Evolutionary conservation across 2,113 vertebrate genomes (phyloP).

Genomic region (Poeciliopsis turrubarensis): DNA sequence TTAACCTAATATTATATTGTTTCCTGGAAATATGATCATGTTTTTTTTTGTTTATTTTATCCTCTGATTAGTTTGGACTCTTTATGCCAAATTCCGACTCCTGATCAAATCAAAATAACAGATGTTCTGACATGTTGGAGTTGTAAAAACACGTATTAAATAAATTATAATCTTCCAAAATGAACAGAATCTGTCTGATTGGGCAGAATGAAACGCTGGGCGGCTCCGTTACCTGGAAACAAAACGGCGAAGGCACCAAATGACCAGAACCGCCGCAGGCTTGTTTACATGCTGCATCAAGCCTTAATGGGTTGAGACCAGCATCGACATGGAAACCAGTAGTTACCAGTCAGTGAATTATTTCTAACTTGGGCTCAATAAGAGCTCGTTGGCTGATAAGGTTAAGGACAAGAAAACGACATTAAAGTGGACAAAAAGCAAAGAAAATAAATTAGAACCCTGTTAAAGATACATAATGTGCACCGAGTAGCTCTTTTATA

Average conservation of each 20-base stretch:
- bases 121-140: background rate
- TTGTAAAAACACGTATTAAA: background rate
- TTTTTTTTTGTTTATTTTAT: background rate
- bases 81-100: background rate
- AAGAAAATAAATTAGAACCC: conserved; percentile 28
- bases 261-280: background rate
- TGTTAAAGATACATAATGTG: conserved; percentile 40
- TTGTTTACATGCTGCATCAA: background rate
- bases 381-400: conserved; percentile 21
- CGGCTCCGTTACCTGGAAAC: background rate
- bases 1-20: background rate
- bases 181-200: background rate
- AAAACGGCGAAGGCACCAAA: background rate
- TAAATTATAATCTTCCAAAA: background rate
- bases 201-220: background rate
- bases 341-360: background rate
- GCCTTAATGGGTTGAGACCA: background rate
- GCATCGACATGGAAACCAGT: background rate
- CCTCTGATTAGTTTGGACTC: background rate
- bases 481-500: background rate
- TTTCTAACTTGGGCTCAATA: background rate
- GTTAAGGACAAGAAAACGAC: conserved; percentile 4
- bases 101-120: background rate
- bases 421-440: conserved; percentile 1
- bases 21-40: background rate